phyloP scores from a whole-genome alignment of 1,140 invertebrate genomes.

The Lordiphosa collinella region DNA sequence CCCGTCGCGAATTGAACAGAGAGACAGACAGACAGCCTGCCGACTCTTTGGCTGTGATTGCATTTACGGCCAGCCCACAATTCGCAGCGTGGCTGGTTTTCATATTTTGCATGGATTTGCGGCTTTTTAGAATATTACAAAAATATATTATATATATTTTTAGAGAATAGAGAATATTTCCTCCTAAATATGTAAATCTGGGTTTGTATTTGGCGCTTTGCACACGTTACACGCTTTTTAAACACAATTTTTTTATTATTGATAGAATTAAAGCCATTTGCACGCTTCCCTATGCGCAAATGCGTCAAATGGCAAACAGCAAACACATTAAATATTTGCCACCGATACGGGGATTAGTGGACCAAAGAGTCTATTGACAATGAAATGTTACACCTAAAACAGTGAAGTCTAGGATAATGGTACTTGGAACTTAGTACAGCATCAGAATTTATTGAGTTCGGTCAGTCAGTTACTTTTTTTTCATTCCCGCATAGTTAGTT shows the following conservation, averaged over 20 bases:
- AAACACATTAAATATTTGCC: constrained; percentile 25
- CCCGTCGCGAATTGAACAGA: not conserved
- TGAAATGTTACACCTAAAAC: constrained; percentile 8
- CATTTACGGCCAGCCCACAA: constrained; percentile 40
- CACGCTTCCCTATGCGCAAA: constrained; percentile 10
- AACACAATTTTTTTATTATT: constrained; percentile 58
- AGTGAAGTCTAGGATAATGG: not conserved
- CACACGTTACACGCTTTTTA: constrained; percentile 68
- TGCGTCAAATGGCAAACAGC: constrained; percentile 41
- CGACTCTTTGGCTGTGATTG: constrained; percentile 43
- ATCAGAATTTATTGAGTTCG: no score
- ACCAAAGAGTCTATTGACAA: constrained; percentile 6
- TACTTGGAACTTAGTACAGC: no score
- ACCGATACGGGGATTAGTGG: constrained; percentile 18
- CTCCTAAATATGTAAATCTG: constrained; percentile 5
- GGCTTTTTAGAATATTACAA: constrained; percentile 77
- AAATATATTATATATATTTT: constrained; percentile 44
- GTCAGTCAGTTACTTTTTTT: no score
- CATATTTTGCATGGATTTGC: constrained; percentile 65
- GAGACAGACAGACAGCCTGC: constrained; percentile 13
- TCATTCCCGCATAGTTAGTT: no score
- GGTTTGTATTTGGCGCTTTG: constrained; percentile 43
- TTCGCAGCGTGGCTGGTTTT: constrained; percentile 11
- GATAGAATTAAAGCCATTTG: constrained; percentile 52
- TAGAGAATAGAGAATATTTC: not conserved